Base-by-base conservation (phyloP, 2,888 invertebrate species). In the Oscheius sp. region DNA sequence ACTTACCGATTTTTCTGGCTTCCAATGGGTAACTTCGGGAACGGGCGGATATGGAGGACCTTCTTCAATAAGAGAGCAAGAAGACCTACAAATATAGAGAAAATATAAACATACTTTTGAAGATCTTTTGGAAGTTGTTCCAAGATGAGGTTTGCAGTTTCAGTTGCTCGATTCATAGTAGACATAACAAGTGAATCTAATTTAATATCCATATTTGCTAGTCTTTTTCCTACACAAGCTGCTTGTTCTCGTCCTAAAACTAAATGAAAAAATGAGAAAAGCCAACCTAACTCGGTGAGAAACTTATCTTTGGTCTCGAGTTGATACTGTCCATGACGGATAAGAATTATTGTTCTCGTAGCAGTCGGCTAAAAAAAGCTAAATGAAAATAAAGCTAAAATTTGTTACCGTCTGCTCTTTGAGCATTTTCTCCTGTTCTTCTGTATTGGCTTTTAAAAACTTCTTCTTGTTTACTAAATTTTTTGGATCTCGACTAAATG, bases 41-140 rank as follows among this genome's bases (percentile, higher is more conserved):
- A 96, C 95, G 0, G 96, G 95, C 0, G 93, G 92, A 77, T 94
- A 91, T 0, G 97, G 97, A 0, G 94, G 93, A 0, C 98, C 98
- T 87, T 98, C 97, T 68, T 93, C 90, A 22, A 98, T 87, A n/a
- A 84, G 47, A 8, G 82, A 75, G 24, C 80, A 81, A 12, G 74
- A 73, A 4, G 22, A 20, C 17, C 67, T 65, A 9, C 20, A 51
- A 30, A 8, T 6, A 22, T 56, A 12, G 5, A 44, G 6, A 17
- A 47, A 22, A 24, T 47, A 12, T 22, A 56, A 30, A 38, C 24
- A 26, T 17, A 67, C 70, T 33, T 17, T 8, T 69, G 68, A 45
- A 75, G 17, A 72, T 79, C 17, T 81, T 72, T 68, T 1, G 74
- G 73, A 5, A 77, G 50, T 22, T 75, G 68, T 17, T 91, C 89